These are phyloP conservation scores for Dolichopus griseipennis DNA, from an alignment of 2,888 invertebrate species.

Conservation along the genomic window DNA sequence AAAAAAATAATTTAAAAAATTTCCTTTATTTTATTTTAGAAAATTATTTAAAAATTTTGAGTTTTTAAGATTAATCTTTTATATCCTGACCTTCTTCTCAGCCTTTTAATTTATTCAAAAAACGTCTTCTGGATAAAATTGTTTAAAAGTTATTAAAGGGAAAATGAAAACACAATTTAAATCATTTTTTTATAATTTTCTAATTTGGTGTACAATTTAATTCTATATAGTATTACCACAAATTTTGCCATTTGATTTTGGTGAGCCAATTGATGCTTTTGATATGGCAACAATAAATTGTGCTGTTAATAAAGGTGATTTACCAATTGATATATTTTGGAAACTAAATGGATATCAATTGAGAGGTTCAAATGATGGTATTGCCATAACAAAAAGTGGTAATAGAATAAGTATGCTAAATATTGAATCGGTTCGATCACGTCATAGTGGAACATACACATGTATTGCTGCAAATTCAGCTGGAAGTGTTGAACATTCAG, in stretches of 20 bases:
- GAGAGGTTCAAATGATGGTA: slow-evolving; percentile 31
- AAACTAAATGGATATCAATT: slow-evolving; percentile 43
- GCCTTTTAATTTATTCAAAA: slow-evolving; percentile 10
- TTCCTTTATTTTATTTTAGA: neutral
- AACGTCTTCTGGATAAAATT: too few relatives aligned
- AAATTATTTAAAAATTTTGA: neutral
- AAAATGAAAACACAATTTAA: too few relatives aligned
- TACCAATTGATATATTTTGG: slow-evolving; percentile 57
- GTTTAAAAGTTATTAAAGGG: too few relatives aligned
- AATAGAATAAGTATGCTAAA: slow-evolving; percentile 46
- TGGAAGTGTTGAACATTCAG: slow-evolving; percentile 41
- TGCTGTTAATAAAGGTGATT: slow-evolving; percentile 50
- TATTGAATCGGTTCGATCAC: slow-evolving; percentile 49
- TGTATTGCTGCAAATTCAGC: slow-evolving; percentile 53
- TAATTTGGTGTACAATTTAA: too few relatives aligned
- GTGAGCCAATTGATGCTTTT: slow-evolving; percentile 47
- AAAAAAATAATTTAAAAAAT: slow-evolving; percentile 11
- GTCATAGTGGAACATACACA: slow-evolving; percentile 53
- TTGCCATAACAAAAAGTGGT: slow-evolving; percentile 31
- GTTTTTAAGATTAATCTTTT: slow-evolving; percentile 8
- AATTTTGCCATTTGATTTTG: slow-evolving; percentile 50
- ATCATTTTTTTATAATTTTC: too few relatives aligned
- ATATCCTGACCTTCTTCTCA: neutral
- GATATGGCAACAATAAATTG: slow-evolving; percentile 50
- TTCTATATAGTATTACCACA: slow-evolving; percentile 46